Conservation (phyloP, 2,797 vertebrate genomes). For the Danio albolineatus region DNA sequence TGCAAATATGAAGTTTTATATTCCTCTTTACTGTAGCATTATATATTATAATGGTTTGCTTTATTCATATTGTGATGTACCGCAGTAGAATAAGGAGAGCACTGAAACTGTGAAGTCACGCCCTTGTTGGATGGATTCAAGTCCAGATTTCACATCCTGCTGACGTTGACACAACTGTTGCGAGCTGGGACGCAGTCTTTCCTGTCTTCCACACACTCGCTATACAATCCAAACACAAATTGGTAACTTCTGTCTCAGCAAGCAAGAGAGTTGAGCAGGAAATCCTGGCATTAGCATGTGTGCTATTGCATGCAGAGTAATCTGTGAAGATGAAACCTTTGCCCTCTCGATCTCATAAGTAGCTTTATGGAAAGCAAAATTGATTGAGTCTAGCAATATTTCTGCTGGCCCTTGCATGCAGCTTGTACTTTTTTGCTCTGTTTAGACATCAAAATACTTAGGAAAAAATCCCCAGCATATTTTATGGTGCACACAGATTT, state of each 20-base stretch:
- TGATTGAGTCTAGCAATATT: neutral
- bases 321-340: conserved; percentile 11
- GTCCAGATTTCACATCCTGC: conserved; percentile 49
- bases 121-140: conserved; percentile 22
- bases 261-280: neutral
- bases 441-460: neutral
- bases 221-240: conserved; percentile 37
- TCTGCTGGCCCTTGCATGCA: neutral
- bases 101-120: conserved; percentile 17
- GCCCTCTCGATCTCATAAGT: neutral
- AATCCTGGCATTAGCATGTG: neutral
- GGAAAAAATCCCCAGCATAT: neutral
- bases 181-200: conserved; percentile 14
- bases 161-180: conserved; percentile 39
- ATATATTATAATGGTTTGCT: neutral
- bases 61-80: conserved; percentile 4
- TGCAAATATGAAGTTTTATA: neutral
- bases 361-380: neutral
- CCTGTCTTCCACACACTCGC: conserved; percentile 33
- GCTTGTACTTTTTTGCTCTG: neutral
- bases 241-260: conserved; percentile 14
- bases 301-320: conserved; percentile 1
- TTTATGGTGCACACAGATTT: neutral
- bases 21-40: neutral
- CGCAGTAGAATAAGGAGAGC: conserved; percentile 1